Evolutionary conservation across 2,888 invertebrate species (phyloP).

Genomic region (Drosophila trichaetosa): DNA sequence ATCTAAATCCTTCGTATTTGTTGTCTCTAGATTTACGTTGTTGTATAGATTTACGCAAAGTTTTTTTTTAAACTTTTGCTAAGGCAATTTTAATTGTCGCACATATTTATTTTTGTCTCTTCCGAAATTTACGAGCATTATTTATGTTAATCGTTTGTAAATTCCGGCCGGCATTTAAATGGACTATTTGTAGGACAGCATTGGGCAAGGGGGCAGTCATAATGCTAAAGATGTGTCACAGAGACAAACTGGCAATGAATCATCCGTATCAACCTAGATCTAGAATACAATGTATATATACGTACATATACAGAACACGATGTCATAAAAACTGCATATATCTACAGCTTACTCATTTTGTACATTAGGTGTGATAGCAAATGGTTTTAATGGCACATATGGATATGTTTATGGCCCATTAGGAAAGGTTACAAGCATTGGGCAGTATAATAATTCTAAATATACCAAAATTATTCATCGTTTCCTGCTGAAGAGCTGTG

Average conservation of each 20-base stretch:
- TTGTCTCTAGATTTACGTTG: conserved; percentile 13
- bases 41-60: conserved; percentile 24
- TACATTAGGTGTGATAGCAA: conserved; percentile 42
- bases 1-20: neutral
- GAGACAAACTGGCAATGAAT: conserved; percentile 50
- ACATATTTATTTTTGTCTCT: conserved; percentile 48
- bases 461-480: conserved; percentile 19
- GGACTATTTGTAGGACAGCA: conserved; percentile 39
- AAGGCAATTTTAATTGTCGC: conserved; percentile 56
- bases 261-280: conserved; percentile 25
- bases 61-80: conserved; percentile 40
- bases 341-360: conserved; percentile 27
- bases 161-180: conserved; percentile 75
- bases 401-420: conserved; percentile 36
- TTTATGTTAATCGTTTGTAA: conserved; percentile 56
- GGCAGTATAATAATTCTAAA: conserved; percentile 9
- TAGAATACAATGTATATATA: neutral
- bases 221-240: conserved; percentile 29
- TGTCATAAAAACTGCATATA: conserved; percentile 36
- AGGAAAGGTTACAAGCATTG: conserved; percentile 22
- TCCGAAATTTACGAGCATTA: conserved; percentile 58
- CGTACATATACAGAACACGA: conserved; percentile 1
- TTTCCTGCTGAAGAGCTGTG: conserved; percentile 4
- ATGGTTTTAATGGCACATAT: conserved; percentile 42
- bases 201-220: conserved; percentile 12